Percentiles rank a stretch among this genome's conserved stretches.
These are phyloP conservation scores for Aspidiotus destructor DNA, from an alignment of 2,888 invertebrate species.

Conservation along the genomic window DNA sequence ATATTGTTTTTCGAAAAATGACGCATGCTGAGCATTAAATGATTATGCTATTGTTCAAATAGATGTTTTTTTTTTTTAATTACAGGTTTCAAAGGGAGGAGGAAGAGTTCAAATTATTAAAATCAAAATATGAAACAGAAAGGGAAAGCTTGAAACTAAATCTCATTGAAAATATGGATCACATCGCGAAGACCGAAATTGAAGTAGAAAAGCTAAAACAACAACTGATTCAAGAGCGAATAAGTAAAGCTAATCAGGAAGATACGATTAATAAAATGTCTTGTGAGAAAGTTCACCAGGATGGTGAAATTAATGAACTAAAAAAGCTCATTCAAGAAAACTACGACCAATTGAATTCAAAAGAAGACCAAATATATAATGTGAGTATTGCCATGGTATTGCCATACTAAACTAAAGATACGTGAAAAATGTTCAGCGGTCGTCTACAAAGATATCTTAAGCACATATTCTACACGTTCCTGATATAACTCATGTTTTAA, in stretches of 20 bases:
- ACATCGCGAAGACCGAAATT: slow-evolving; percentile 9
- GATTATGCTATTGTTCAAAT: too few relatives aligned
- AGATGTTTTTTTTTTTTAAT: too few relatives aligned
- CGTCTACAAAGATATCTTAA: too few relatives aligned
- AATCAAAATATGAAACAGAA: slow-evolving; percentile 17
- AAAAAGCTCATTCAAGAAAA: slow-evolving; percentile 5
- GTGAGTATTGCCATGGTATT: neutral
- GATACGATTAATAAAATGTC: slow-evolving; percentile 16
- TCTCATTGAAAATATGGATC: slow-evolving; percentile 8
- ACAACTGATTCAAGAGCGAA: slow-evolving; percentile 27
- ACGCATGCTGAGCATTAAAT: too few relatives aligned
- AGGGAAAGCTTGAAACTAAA: slow-evolving; percentile 24
- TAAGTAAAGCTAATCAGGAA: slow-evolving; percentile 21
- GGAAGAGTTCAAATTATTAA: slow-evolving; percentile 23
- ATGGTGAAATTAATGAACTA: slow-evolving; percentile 12
- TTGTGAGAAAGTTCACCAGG: neutral
- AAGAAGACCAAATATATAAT: slow-evolving; percentile 4
- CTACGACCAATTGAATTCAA: slow-evolving; percentile 6
- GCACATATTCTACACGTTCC: too few relatives aligned
- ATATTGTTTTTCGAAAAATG: too few relatives aligned
- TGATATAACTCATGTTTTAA: too few relatives aligned
- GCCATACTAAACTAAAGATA: too few relatives aligned
- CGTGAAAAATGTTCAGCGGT: too few relatives aligned
- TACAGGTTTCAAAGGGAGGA: slow-evolving; percentile 20
- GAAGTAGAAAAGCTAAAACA: slow-evolving; percentile 11